Conservation (phyloP, 2,113 vertebrate species). For the Cyprinodon variegatus region DNA sequence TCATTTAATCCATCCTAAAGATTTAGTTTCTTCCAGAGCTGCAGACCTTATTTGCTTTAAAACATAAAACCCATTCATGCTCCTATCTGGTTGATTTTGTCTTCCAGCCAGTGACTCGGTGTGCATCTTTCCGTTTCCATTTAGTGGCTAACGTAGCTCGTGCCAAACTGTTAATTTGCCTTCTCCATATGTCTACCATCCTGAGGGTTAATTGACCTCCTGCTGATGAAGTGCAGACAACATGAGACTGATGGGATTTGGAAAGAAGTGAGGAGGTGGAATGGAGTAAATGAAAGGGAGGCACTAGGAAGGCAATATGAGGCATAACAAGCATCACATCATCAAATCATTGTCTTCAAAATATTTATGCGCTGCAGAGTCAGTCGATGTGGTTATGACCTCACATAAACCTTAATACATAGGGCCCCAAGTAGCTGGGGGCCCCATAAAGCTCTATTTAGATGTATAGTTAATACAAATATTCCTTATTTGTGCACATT, state of each 20-base stretch:
- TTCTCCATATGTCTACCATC: constrained; percentile 31
- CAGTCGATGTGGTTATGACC: too few relatives aligned
- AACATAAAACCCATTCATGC: neutral
- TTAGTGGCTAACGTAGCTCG: constrained; percentile 43
- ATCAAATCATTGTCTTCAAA: neutral
- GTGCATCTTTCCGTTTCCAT: constrained; percentile 20
- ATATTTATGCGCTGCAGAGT: neutral
- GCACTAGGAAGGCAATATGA: constrained; percentile 11
- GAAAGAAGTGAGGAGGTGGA: constrained; percentile 19
- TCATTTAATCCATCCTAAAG: constrained; percentile 5
- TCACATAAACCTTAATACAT: too few relatives aligned
- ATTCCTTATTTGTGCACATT: too few relatives aligned
- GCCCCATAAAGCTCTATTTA: too few relatives aligned
- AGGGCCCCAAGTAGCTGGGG: too few relatives aligned
- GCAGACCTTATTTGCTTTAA: constrained; percentile 12
- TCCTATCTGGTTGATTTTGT: constrained; percentile 10
- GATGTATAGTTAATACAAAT: too few relatives aligned
- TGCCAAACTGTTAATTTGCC: constrained; percentile 32
- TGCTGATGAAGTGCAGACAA: constrained; percentile 50
- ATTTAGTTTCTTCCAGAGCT: neutral
- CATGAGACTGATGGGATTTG: constrained; percentile 35
- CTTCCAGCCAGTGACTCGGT: constrained; percentile 4
- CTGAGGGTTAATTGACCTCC: constrained; percentile 52
- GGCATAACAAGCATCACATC: constrained; percentile 9
- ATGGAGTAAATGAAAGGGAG: neutral